phyloP scores from a whole-genome alignment of 2,888 invertebrate species.

The Tenthredo livida region DNA sequence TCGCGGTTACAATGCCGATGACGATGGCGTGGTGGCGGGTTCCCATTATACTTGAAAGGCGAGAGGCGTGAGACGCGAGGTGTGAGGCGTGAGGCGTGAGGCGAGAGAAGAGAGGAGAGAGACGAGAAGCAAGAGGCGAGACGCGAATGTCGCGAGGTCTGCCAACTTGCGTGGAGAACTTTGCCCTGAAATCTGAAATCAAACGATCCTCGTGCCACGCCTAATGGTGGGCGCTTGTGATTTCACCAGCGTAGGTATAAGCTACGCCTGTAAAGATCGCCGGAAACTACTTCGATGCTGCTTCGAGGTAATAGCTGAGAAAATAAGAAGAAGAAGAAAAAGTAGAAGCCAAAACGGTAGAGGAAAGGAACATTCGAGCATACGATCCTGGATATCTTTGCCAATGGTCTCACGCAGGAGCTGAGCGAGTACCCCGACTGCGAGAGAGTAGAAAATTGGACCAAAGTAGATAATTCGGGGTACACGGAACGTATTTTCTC shows the following conservation, averaged over 20 bases:
- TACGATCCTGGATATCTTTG: not conserved
- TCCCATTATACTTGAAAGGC: constrained; percentile 72
- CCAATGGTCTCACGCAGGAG: not conserved
- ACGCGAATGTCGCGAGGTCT: constrained; percentile 43
- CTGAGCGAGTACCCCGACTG: not conserved
- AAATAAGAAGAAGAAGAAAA: not conserved
- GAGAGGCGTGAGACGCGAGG: constrained; percentile 18
- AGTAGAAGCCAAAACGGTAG: not conserved
- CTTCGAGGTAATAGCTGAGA: not conserved
- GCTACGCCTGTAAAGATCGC: not conserved
- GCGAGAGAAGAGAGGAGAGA: not conserved
- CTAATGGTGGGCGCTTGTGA: constrained; percentile 29
- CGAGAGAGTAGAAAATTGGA: not conserved
- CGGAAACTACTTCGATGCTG: constrained; percentile 16
- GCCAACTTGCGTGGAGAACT: constrained; percentile 42
- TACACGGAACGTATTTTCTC: not conserved
- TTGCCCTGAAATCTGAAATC: constrained; percentile 46
- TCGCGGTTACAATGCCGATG: constrained; percentile 44
- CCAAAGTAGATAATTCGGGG: not conserved
- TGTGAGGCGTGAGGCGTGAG: not conserved
- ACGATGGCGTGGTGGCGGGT: constrained; percentile 68
- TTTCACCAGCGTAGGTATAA: not conserved
- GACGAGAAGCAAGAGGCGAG: not conserved
- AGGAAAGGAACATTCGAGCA: not conserved
- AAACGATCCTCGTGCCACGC: constrained; percentile 35